Base-by-base conservation (phyloP, 2,888 invertebrate species). In the Cantharis nigra region DNA sequence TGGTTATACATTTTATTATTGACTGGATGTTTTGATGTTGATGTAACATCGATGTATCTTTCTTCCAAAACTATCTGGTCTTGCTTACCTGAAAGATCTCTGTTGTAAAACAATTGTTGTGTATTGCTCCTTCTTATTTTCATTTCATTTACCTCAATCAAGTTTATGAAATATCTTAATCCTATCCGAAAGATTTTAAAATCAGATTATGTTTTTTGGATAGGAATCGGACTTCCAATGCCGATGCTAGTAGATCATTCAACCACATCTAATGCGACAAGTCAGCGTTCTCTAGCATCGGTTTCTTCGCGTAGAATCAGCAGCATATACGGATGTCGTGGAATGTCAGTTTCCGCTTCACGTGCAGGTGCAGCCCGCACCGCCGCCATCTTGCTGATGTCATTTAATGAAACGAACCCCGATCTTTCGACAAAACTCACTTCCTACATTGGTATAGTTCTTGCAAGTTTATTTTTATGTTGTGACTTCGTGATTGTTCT, bases 301-400 rank as follows among this genome's bases (percentile, higher is more conserved):
- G 87, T 89, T 83, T 89, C 88, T 86, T 88, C 90, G 84, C 89
- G 91, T 80, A 88, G 90, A 84, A 88, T 90, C 75, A 90, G 90
- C 89, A 90, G 92, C 87, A 90, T 91, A 85, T 89, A 90, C 86
- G 88, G 87, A 83, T 91, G 91, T 85, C 93, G 93, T 85, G 94
- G 93, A 88, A 92, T 93, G 86, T 89, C 93, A 85, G 93, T 94
- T 87, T 93, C 94, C 87, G 93, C 94, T 86, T 95, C 95, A 88
- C 93, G 96, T 91, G 95, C 95, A 96, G 96, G 96, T 95, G 95
- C 95, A 93, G 96, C 96, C 90, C 94, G 95, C 90, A 93, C 95
- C 91, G 96, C 96, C 91, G 96, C 96, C 94, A 95, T 96, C 94
- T 95, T 96, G 94, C 94, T 96, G 91, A 95, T 96, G 92, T 96